phyloP scores from a whole-genome alignment of 2,113 vertebrate genomes.

The Entomyzon cyanotis region DNA sequence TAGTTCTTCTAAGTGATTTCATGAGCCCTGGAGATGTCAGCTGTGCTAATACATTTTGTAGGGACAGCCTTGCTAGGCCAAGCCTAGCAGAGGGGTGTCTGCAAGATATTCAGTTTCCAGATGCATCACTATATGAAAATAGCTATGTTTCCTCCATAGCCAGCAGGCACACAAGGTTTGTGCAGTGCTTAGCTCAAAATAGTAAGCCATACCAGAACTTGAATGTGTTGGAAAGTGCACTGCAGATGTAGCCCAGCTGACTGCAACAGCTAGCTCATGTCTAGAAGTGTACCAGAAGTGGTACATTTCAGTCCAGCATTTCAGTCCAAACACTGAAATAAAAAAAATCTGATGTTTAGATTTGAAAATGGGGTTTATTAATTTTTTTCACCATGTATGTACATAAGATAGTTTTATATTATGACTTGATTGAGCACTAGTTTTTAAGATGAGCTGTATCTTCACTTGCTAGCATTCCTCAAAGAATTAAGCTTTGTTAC shows the following conservation, averaged over 20 bases:
- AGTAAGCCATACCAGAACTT: neutral
- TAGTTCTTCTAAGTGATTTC: neutral
- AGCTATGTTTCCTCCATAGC: neutral
- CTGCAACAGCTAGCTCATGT: neutral
- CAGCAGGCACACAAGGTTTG: neutral
- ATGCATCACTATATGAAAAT: neutral
- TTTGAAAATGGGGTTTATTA: neutral
- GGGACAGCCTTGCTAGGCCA: neutral
- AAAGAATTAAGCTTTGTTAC: neutral
- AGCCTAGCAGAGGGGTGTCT: neutral
- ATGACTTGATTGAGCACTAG: neutral
- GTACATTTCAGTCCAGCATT: neutral
- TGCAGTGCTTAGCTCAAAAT: neutral
- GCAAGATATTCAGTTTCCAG: neutral
- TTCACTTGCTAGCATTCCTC: neutral
- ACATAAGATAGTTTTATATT: neutral
- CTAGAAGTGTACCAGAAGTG: neutral
- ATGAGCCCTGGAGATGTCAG: neutral
- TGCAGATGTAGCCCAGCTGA: neutral
- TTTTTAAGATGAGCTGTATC: neutral
- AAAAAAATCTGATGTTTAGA: neutral
- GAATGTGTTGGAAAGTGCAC: neutral
- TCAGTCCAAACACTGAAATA: neutral
- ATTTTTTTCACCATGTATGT: fast-evolving
- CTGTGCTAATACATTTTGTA: neutral